Conservation (phyloP, 64 coral and sea anemone species). For the Hydrozoanthus tunicans region DNA sequence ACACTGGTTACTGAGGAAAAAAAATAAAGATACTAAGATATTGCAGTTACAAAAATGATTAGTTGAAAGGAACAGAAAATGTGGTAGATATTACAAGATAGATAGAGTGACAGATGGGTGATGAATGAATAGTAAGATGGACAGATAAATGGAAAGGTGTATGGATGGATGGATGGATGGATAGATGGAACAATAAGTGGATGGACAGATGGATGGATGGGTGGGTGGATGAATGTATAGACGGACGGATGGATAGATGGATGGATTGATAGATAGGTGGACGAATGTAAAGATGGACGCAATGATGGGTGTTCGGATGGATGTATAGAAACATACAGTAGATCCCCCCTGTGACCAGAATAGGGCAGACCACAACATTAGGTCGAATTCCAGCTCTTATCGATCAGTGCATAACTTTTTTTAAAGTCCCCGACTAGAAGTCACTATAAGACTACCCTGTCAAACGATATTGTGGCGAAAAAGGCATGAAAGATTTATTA, state of each 20-base stretch:
- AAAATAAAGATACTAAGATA: neutral
- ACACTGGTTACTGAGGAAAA: conserved; percentile 19
- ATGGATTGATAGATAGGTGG: neutral
- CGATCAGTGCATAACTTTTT: no score
- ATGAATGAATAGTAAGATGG: neutral
- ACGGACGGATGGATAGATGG: neutral
- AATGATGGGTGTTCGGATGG: no score
- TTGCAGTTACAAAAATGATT: no score
- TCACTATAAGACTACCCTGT: no score
- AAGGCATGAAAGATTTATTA: no score
- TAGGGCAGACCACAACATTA: no score
- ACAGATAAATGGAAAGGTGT: neutral
- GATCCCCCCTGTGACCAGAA: no score
- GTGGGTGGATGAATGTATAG: neutral
- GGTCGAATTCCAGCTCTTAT: no score
- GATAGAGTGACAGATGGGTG: neutral
- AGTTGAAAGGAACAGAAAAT: neutral
- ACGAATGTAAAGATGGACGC: neutral
- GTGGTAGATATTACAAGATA: neutral
- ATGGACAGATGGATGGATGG: neutral
- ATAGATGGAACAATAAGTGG: neutral
- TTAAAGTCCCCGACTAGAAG: no score
- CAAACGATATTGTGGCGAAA: no score
- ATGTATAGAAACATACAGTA: no score
- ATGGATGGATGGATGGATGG: neutral